Percentiles rank a stretch among this genome's conserved stretches.
Evolutionary conservation across 35 echinoderm and acorn worm genomes (phyloP).

Genomic region (Holothuria glaberrima): DNA sequence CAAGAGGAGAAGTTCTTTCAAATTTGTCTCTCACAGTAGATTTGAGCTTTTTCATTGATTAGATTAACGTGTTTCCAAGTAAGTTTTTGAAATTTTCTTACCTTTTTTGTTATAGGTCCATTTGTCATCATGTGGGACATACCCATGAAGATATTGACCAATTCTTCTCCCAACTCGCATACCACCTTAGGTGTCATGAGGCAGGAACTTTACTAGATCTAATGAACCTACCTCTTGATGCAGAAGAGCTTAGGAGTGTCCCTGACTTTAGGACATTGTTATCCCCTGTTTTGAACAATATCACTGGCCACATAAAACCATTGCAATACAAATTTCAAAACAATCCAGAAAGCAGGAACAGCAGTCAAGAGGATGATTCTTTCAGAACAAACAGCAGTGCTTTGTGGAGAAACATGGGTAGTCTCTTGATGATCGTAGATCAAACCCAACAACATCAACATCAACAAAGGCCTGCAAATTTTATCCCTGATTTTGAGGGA

Average conservation of each 20-base stretch:
- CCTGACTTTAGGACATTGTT: no score
- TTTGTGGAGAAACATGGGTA: not conserved
- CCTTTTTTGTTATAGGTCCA: not conserved
- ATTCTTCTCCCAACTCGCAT: constrained; percentile 6
- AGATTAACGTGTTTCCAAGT: no score
- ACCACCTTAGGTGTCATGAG: not conserved
- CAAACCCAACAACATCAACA: not conserved
- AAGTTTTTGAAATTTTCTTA: no score
- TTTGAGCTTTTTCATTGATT: no score
- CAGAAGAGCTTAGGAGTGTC: no score
- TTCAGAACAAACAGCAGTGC: not conserved
- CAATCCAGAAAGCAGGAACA: not conserved
- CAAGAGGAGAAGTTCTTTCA: not conserved
- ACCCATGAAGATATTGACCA: constrained; percentile 20
- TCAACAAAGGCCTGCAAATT: no score
- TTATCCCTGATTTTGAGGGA: no score
- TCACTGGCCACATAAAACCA: not conserved
- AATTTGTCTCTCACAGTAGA: no score
- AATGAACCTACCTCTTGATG: not conserved
- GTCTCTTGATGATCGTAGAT: constrained; percentile 23
- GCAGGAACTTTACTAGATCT: not conserved
- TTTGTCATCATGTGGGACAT: not conserved
- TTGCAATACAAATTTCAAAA: not conserved
- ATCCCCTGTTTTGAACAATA: not conserved
- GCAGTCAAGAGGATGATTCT: not conserved